Evolutionary conservation across 2,888 invertebrate species (phyloP).

Genomic region (Pseudeuparius sepicola): DNA sequence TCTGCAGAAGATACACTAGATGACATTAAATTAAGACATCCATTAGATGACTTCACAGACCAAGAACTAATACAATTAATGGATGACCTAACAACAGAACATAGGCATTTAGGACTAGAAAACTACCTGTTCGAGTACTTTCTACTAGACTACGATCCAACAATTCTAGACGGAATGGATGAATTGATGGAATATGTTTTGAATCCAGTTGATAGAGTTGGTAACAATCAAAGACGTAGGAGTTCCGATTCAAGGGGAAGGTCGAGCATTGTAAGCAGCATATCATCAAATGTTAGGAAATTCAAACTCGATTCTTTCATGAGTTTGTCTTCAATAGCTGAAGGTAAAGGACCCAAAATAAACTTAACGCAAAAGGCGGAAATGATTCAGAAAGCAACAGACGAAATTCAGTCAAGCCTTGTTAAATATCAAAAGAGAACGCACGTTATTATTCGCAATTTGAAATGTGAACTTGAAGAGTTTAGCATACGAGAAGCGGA

Average conservation of each 20-base stretch:
- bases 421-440: slow-evolving; percentile 23
- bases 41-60: slow-evolving; percentile 22
- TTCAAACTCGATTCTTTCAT: slow-evolving; percentile 22
- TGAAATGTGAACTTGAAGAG: slow-evolving; percentile 39
- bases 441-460: slow-evolving; percentile 21
- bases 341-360: slow-evolving; percentile 25
- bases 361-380: slow-evolving; percentile 27
- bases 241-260: too few relatives aligned
- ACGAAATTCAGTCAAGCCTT: slow-evolving; percentile 23
- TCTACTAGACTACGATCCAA: slow-evolving; percentile 22
- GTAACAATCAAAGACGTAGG: too few relatives aligned
- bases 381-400: slow-evolving; percentile 26
- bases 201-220: too few relatives aligned
- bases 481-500: slow-evolving; percentile 43
- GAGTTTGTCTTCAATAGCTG: slow-evolving; percentile 19
- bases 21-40: too few relatives aligned
- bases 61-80: slow-evolving; percentile 22
- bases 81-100: slow-evolving; percentile 20
- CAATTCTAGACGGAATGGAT: slow-evolving; percentile 21
- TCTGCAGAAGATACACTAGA: too few relatives aligned
- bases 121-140: slow-evolving; percentile 24
- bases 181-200: slow-evolving; percentile 13
- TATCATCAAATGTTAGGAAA: slow-evolving; percentile 11
- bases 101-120: slow-evolving; percentile 21
- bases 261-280: too few relatives aligned